Percentiles rank a stretch among this genome's conserved stretches.
phyloP scores from a whole-genome alignment of 2,113 vertebrate genomes.

The Gobius niger region DNA sequence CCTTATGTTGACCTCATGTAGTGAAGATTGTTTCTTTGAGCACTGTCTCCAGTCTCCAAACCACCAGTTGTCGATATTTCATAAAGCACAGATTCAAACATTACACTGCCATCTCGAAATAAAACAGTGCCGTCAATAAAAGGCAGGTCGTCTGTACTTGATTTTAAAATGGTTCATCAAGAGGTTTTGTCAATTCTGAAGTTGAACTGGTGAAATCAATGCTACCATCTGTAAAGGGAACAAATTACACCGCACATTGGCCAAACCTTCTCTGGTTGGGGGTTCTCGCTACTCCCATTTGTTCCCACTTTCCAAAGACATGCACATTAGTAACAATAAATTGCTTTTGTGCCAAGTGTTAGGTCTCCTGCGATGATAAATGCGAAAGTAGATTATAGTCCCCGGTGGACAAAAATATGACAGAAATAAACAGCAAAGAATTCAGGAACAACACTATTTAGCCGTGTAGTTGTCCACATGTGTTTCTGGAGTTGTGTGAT shows the following conservation, averaged over 20 bases:
- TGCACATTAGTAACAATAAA: background rate
- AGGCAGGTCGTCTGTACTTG: background rate
- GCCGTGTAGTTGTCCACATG: too few species aligned
- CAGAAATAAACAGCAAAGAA: background rate
- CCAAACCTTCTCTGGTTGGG: background rate
- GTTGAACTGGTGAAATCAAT: background rate
- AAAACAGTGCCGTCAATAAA: slow-evolving; percentile 35
- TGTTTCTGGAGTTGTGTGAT: too few species aligned
- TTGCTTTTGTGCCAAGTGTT: background rate
- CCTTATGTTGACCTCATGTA: slow-evolving; percentile 15
- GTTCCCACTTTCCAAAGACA: background rate
- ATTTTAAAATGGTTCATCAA: background rate
- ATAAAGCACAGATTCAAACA: slow-evolving; percentile 31
- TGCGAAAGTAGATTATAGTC: background rate
- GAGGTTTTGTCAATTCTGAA: background rate
- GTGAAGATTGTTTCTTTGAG: background rate
- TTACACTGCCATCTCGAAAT: slow-evolving; percentile 7
- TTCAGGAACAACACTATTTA: background rate
- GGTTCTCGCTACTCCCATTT: background rate
- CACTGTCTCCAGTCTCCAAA: slow-evolving; percentile 6
- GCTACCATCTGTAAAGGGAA: background rate
- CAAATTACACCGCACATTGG: too few species aligned
- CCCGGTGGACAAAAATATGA: background rate
- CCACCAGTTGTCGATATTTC: slow-evolving; percentile 25
- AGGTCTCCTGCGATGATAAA: background rate